A percentile compares a stretch with the other conserved stretches of the same genome.
Conservation (phyloP, 2,113 vertebrate genomes). For the Grantiella picta region DNA sequence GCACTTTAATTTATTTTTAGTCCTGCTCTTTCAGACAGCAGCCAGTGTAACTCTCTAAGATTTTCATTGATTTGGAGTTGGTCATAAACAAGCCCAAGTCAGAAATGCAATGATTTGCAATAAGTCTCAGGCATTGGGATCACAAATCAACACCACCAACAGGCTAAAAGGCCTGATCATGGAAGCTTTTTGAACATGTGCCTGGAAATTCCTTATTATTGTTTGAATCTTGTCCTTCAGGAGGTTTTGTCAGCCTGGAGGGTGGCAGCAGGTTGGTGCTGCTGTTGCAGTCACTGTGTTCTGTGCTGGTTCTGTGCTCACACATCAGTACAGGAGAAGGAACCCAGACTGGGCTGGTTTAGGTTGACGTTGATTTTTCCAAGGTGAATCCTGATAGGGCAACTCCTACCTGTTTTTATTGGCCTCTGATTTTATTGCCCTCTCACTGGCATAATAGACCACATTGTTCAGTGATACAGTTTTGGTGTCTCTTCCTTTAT, state of each 20-base stretch:
- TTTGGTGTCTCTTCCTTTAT: neutral
- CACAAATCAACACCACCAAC: neutral
- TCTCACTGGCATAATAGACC: neutral
- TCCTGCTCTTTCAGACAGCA: neutral
- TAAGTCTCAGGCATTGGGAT: neutral
- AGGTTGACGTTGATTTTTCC: neutral
- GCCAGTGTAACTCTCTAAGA: neutral
- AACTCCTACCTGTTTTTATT: neutral
- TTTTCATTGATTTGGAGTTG: neutral
- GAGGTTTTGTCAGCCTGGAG: neutral
- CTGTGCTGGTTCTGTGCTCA: neutral
- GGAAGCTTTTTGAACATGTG: neutral
- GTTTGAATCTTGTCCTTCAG: neutral
- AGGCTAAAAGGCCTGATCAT: neutral
- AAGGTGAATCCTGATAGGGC: neutral
- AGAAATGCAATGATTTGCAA: neutral
- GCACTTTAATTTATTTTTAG: neutral
- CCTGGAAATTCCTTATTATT: neutral
- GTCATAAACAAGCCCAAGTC: neutral
- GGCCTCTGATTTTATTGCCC: neutral
- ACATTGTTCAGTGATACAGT: neutral
- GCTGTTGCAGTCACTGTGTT: neutral
- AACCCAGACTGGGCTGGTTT: fast-evolving
- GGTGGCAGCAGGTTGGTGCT: neutral
- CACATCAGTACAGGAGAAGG: fast-evolving